phyloP scores from a whole-genome alignment of 2,113 vertebrate species.

The Candoia aspera region DNA sequence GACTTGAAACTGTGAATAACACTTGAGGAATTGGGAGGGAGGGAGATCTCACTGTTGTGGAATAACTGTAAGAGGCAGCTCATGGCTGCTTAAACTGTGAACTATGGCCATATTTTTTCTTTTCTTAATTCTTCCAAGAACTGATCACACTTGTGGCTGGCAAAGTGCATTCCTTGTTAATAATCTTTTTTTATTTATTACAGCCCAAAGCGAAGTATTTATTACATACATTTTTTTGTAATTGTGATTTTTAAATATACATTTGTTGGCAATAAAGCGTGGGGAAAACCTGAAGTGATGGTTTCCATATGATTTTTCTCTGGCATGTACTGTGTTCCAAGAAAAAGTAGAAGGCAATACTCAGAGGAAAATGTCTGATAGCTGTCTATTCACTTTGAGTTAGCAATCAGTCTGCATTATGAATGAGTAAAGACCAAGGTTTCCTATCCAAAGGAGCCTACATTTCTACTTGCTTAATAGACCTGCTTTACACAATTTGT shows the following conservation, averaged over 20 bases:
- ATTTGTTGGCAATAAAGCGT: conserved; percentile 80
- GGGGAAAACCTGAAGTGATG: conserved; percentile 49
- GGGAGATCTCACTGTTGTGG: conserved; percentile 66
- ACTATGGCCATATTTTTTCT: conserved; percentile 75
- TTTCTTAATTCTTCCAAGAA: conserved; percentile 69
- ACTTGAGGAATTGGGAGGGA: conserved; percentile 69
- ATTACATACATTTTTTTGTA: conserved; percentile 79
- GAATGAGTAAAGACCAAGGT: not conserved
- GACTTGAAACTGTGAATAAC: conserved; percentile 79
- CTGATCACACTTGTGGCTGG: conserved; percentile 80
- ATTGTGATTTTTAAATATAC: conserved; percentile 74
- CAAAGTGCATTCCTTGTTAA: conserved; percentile 84
- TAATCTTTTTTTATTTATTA: conserved; percentile 94
- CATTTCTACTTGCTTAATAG: not conserved
- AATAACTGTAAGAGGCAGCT: conserved; percentile 75
- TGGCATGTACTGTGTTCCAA: not conserved
- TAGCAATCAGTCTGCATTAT: not conserved
- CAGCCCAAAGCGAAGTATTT: conserved; percentile 94
- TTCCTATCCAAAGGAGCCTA: not conserved
- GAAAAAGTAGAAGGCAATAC: not conserved
- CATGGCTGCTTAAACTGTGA: conserved; percentile 80
- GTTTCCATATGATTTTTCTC: conserved; percentile 24
- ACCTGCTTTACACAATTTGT: not conserved
- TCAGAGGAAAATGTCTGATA: not conserved
- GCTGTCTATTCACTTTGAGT: not conserved